These are phyloP conservation scores for Passer montanus DNA, from an alignment of 2,113 vertebrate species.

Conservation along the genomic window DNA sequence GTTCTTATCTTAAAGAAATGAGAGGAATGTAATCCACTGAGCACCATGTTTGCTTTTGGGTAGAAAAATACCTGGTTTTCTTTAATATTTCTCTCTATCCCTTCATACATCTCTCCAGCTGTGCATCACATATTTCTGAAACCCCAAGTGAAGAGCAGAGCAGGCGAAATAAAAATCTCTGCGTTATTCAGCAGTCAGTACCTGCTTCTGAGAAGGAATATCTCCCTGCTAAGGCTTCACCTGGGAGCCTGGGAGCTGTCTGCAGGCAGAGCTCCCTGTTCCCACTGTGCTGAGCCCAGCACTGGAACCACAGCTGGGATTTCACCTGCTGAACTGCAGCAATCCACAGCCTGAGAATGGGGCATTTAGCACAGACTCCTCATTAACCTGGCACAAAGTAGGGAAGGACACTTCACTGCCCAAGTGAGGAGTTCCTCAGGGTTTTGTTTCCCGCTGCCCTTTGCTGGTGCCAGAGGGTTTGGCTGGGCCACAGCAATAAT, in stretches of 20 bases:
- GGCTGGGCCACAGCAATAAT: background rate
- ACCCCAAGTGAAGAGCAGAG: background rate
- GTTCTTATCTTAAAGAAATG: constrained; percentile 41
- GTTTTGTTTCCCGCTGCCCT: background rate
- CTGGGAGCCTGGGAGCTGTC: background rate
- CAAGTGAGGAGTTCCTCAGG: background rate
- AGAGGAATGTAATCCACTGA: constrained; percentile 38
- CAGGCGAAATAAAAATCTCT: background rate
- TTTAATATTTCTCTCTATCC: constrained; percentile 1
- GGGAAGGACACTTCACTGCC: background rate
- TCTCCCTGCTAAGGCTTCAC: background rate
- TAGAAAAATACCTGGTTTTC: background rate
- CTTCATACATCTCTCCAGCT: background rate
- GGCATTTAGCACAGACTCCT: background rate
- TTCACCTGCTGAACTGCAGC: background rate
- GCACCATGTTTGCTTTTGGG: constrained; percentile 13
- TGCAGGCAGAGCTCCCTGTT: background rate
- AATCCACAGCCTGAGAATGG: background rate
- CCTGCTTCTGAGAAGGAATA: background rate
- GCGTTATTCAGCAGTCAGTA: background rate
- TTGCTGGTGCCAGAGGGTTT: background rate
- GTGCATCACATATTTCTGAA: background rate
- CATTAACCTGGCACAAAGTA: background rate
- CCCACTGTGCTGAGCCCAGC: background rate
- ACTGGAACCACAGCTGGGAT: accelerated